A percentile compares a stretch with the other conserved stretches of the same genome.
phyloP scores from a whole-genome alignment of 2,113 vertebrate genomes.

The Halcyon malimbica region DNA sequence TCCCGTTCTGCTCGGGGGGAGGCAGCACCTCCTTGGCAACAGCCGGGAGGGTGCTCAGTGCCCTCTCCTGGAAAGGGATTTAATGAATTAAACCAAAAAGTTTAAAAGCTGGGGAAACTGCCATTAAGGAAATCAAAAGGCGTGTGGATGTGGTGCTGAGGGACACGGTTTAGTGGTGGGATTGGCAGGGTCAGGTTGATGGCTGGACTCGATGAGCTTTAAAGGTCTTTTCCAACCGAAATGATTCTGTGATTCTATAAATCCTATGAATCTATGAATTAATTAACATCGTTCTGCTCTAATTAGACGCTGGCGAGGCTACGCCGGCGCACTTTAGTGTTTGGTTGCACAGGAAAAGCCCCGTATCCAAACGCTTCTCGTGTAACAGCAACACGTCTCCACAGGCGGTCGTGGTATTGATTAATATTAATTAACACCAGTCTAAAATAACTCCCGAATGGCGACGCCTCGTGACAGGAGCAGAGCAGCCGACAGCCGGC shows the following conservation, averaged over 20 bases:
- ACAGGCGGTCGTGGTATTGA: background rate
- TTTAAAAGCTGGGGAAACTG: background rate
- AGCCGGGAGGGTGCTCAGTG: background rate
- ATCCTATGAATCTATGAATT: too few species aligned
- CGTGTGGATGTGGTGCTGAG: too few species aligned
- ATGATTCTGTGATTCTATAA: too few species aligned
- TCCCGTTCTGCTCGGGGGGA: background rate
- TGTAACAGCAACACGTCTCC: background rate
- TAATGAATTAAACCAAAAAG: background rate
- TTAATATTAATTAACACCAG: background rate
- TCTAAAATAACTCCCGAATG: background rate
- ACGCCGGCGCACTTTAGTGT: rapidly evolving
- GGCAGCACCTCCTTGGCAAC: background rate
- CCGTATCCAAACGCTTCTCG: background rate
- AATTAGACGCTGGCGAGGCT: background rate
- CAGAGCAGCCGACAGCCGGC: background rate
- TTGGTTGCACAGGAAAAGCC: background rate
- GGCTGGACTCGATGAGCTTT: too few species aligned
- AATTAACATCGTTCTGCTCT: background rate
- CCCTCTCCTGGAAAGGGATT: background rate
- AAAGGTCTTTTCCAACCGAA: too few species aligned
- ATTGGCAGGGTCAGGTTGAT: too few species aligned
- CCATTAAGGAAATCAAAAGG: too few species aligned
- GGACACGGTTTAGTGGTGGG: too few species aligned
- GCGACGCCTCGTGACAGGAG: background rate